These are phyloP conservation scores for Archaeoteleia sp. DNA, from an alignment of 2,888 invertebrate species.

Conservation along the genomic window DNA sequence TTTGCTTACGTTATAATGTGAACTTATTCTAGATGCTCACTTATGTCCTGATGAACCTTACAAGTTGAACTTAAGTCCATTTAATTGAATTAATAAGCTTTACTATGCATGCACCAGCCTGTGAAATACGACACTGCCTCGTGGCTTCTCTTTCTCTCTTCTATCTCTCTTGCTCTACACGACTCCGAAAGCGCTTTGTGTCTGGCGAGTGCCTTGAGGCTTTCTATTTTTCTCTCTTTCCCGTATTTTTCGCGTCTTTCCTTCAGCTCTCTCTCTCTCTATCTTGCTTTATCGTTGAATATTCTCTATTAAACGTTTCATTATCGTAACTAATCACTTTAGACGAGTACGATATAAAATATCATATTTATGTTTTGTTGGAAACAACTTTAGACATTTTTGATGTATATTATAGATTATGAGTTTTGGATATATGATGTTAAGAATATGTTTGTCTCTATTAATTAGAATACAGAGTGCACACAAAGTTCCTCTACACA, in stretches of 20 bases:
- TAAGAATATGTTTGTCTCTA: too few relatives aligned
- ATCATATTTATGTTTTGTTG: too few relatives aligned
- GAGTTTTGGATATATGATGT: too few relatives aligned
- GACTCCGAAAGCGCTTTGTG: conserved; percentile 65
- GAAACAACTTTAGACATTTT: too few relatives aligned
- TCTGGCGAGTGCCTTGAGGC: conserved; percentile 62
- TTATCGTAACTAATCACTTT: conserved; percentile 4
- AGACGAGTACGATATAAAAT: too few relatives aligned
- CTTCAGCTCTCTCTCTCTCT: conserved; percentile 21
- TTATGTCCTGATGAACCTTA: conserved; percentile 66
- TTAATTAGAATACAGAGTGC: too few relatives aligned
- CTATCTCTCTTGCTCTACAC: conserved; percentile 61
- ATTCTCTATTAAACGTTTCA: conserved; percentile 40
- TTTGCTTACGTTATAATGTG: conserved; percentile 24
- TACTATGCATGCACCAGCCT: conserved; percentile 69
- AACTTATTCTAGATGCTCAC: conserved; percentile 53
- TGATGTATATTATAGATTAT: too few relatives aligned
- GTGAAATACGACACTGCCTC: conserved; percentile 70
- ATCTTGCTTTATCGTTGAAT: conserved; percentile 17
- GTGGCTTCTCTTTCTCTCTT: conserved; percentile 42
- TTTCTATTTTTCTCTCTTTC: conserved; percentile 46
- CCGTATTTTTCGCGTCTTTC: conserved; percentile 31
- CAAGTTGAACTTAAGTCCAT: conserved; percentile 66
- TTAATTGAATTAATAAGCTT: conserved; percentile 73
- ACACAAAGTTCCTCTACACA: too few relatives aligned